Percentiles rank a stretch among this genome's conserved stretches.
Conservation (phyloP, 2,888 invertebrate species). For the Acanthosepion lycidas region DNA sequence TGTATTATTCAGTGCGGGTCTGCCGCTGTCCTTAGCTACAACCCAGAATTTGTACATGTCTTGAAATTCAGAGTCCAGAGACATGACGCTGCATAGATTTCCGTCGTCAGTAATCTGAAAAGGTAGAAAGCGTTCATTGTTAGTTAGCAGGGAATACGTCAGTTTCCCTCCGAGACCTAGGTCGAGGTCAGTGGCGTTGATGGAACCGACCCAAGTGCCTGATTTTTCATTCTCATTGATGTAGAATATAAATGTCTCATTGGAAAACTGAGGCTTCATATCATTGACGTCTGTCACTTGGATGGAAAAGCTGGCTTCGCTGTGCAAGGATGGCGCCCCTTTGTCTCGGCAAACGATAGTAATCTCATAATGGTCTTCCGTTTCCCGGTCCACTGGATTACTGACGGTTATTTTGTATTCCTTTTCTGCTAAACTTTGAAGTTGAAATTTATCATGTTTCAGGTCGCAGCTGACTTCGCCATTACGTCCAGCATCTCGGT, state of each 20-base stretch:
- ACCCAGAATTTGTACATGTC: not conserved
- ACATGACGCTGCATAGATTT: not conserved
- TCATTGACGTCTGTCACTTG: not conserved
- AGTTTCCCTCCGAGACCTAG: not conserved
- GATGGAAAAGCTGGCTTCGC: not conserved
- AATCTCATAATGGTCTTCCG: not conserved
- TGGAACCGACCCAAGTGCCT: not conserved
- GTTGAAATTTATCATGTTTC: not conserved
- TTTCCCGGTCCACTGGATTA: not conserved
- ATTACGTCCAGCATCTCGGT: not conserved
- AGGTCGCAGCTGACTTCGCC: not conserved
- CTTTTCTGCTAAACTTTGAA: not conserved
- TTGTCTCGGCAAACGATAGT: not conserved
- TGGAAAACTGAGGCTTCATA: not conserved
- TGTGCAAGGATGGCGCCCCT: not conserved
- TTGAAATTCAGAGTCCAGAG: not conserved
- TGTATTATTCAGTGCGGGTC: not conserved
- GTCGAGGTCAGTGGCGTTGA: not conserved
- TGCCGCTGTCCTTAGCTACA: not conserved
- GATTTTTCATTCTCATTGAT: slow-evolving; percentile 8
- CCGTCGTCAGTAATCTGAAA: not conserved
- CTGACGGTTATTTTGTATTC: not conserved
- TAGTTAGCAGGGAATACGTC: not conserved
- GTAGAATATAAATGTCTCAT: slow-evolving; percentile 17
- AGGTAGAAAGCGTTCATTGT: not conserved